Conservation (phyloP, 2,797 vertebrate species). For the Amblyopsis hoosieri region DNA sequence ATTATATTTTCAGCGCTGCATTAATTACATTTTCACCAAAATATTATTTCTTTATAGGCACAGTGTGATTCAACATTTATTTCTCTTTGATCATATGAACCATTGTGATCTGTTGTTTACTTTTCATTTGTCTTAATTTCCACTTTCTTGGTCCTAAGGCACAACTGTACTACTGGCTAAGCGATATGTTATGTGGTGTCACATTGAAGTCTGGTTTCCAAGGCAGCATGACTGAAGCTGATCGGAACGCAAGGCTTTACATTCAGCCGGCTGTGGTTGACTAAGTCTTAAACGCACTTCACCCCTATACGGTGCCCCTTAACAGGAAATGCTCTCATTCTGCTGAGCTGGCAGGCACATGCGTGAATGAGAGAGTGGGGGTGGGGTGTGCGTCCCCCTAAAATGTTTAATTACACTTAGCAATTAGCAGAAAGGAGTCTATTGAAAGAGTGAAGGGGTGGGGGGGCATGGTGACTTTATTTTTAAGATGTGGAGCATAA, state of each 20-base stretch:
- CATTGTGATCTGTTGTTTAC: constrained; percentile 47
- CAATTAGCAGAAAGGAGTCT: no score
- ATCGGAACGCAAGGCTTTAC: constrained; percentile 66
- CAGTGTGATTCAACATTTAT: constrained; percentile 12
- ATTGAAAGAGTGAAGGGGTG: no score
- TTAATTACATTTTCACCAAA: constrained; percentile 46
- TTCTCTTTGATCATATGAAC: constrained; percentile 44
- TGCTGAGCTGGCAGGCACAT: constrained; percentile 86
- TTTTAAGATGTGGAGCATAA: not conserved
- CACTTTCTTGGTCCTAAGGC: constrained; percentile 53
- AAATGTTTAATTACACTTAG: no score
- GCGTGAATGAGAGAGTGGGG: constrained; percentile 41
- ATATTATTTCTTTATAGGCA: constrained; percentile 44
- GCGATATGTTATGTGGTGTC: constrained; percentile 72
- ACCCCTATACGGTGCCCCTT: constrained; percentile 57
- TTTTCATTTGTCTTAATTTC: constrained; percentile 69
- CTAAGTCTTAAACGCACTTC: constrained; percentile 62
- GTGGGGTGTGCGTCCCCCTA: not conserved
- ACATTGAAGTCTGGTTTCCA: constrained; percentile 65
- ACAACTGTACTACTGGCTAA: constrained; percentile 41
- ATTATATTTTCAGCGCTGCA: constrained; percentile 54
- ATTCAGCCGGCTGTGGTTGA: constrained; percentile 55
- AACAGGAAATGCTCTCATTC: constrained; percentile 75
- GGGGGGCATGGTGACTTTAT: no score
- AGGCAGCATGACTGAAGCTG: constrained; percentile 40